phyloP scores from a whole-genome alignment of 2,113 vertebrate species.

The Grammomys dolichurus region DNA sequence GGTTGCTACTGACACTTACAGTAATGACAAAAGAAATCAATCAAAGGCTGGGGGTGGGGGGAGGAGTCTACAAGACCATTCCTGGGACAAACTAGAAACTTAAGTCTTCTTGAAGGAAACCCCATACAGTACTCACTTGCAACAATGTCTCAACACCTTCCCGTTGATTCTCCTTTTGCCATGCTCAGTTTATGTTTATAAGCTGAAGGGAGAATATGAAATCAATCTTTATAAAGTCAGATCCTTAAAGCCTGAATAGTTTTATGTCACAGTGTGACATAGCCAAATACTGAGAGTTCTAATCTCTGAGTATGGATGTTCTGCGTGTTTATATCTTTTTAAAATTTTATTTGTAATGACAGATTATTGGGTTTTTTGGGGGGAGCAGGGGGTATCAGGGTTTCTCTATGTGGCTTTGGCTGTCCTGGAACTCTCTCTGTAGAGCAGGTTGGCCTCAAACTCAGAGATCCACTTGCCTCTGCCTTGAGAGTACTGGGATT shows the following conservation, averaged over 20 bases:
- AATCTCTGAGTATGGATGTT: background rate
- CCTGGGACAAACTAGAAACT: background rate
- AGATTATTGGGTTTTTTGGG: background rate
- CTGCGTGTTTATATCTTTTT: background rate
- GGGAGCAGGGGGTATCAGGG: background rate
- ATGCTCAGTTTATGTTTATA: background rate
- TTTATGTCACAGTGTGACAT: background rate
- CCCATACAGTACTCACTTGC: background rate
- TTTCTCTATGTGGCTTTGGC: background rate
- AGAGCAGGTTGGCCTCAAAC: background rate
- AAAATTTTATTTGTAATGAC: background rate
- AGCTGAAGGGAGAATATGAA: background rate
- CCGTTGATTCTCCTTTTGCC: background rate
- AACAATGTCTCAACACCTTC: background rate
- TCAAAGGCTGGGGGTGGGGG: background rate
- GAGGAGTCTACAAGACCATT: background rate
- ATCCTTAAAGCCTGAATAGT: background rate
- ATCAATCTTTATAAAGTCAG: background rate
- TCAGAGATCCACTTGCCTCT: background rate
- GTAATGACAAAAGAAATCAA: background rate
- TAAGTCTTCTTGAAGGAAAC: background rate
- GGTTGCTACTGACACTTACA: background rate
- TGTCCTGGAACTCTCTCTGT: background rate
- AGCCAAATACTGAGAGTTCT: background rate
- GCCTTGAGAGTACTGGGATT: background rate